Conservation (phyloP, 2,113 vertebrate species). For the Sapayoa aenigma region DNA sequence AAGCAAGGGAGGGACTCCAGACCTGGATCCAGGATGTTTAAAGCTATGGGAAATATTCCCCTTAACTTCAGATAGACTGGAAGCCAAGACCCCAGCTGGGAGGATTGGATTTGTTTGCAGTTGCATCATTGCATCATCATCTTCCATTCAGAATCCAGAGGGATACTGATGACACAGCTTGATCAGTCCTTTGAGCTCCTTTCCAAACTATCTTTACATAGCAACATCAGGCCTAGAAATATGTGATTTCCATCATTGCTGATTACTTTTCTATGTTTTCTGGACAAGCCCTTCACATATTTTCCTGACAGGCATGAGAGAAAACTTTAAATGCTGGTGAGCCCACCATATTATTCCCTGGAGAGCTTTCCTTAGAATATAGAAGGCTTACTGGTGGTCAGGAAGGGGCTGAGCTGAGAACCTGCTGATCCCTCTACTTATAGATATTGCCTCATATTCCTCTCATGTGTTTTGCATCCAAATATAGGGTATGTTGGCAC, state of each 20-base stretch:
- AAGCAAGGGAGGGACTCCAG: not conserved
- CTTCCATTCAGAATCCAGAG: not conserved
- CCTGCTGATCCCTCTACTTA: not conserved
- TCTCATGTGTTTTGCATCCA: not conserved
- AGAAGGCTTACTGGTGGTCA: not conserved
- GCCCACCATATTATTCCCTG: not conserved
- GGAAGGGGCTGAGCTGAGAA: not conserved
- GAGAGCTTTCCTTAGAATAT: not conserved
- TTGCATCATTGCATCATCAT: constrained; percentile 10
- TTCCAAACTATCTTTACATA: not conserved
- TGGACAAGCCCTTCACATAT: not conserved
- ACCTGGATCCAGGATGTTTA: not conserved
- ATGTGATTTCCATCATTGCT: not conserved
- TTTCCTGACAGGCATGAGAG: not conserved
- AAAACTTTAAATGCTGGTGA: not conserved
- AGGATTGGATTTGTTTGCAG: constrained; percentile 17
- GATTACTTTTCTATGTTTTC: not conserved
- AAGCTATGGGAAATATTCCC: constrained; percentile 1
- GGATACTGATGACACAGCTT: not conserved
- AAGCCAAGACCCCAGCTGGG: constrained; percentile 22
- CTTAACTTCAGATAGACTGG: not conserved
- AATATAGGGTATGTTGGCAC: not conserved
- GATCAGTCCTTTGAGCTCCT: not conserved
- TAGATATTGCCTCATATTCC: not conserved
- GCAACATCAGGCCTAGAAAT: not conserved